Conservation (phyloP, 1,140 invertebrate species). For the Drosophila rufa region DNA sequence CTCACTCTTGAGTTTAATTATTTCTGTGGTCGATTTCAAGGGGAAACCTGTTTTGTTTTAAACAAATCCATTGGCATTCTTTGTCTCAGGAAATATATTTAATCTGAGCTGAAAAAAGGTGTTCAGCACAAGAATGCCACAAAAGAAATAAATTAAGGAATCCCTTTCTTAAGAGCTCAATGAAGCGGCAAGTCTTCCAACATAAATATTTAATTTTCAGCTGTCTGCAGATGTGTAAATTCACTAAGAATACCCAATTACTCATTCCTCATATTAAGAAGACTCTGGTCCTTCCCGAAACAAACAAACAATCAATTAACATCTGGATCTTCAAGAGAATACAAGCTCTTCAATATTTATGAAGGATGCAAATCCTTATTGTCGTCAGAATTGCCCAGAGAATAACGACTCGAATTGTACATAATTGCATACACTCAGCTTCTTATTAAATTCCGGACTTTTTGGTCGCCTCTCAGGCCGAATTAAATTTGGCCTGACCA, state of each 20-base stretch:
- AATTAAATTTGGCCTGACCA: constrained; percentile 33
- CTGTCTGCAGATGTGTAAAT: neutral
- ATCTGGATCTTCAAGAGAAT: neutral
- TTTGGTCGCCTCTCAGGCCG: constrained; percentile 1
- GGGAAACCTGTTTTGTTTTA: neutral
- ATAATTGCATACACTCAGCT: neutral
- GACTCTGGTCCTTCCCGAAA: neutral
- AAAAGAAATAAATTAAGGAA: neutral
- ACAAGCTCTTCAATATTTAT: constrained; percentile 1
- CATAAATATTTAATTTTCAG: constrained; percentile 11
- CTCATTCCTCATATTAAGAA: too few species aligned
- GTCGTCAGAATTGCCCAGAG: too few species aligned
- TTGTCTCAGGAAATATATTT: neutral
- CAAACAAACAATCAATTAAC: constrained; percentile 2
- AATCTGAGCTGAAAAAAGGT: neutral
- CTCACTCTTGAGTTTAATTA: neutral
- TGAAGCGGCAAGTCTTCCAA: neutral
- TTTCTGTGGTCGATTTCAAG: neutral
- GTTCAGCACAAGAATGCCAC: neutral
- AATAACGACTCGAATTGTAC: neutral
- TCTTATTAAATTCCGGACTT: neutral
- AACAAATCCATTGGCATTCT: too few species aligned
- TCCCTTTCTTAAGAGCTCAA: neutral
- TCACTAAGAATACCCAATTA: neutral
- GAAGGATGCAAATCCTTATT: neutral